Percentiles rank a stretch among this genome's conserved stretches.
Evolutionary conservation across 2,888 invertebrate genomes (phyloP).

Genomic region (Yponomeuta sedellus): DNA sequence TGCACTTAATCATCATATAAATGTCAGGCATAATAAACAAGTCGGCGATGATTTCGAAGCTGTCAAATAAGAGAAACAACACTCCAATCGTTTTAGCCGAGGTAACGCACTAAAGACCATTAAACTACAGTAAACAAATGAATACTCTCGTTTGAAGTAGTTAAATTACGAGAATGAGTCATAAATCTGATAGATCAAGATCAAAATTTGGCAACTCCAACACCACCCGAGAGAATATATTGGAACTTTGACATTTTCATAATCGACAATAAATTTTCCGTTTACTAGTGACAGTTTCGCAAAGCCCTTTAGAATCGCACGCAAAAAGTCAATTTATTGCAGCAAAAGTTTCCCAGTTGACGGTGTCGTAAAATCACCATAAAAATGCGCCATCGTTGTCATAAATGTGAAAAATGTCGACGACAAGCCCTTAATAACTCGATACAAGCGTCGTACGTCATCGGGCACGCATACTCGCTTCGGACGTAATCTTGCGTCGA

Average conservation of each 20-base stretch:
- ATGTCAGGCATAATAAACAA: constrained; percentile 2
- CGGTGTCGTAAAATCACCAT: constrained; percentile 20
- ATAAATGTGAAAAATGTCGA: constrained; percentile 25
- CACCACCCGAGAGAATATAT: not conserved
- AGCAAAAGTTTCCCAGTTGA: constrained; percentile 9
- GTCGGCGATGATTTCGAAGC: not conserved
- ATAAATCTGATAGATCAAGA: constrained; percentile 6
- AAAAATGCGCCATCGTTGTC: constrained; percentile 18
- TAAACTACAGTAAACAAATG: constrained; percentile 24
- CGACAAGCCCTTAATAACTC: constrained; percentile 23
- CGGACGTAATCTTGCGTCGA: constrained; percentile 32
- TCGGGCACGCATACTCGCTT: constrained; percentile 25
- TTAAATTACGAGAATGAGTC: constrained; percentile 11
- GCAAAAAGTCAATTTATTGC: not conserved
- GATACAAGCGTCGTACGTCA: constrained; percentile 30
- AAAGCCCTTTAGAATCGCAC: not conserved
- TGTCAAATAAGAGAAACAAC: constrained; percentile 6
- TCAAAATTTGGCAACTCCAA: constrained; percentile 1
- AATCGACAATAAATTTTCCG: not conserved
- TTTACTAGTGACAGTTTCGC: constrained; percentile 2
- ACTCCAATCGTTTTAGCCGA: not conserved
- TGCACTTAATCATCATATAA: not conserved
- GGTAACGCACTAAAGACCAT: constrained; percentile 15
- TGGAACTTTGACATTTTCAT: constrained; percentile 7
- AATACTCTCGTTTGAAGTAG: constrained; percentile 15